A percentile compares a stretch with the other conserved stretches of the same genome.
Evolutionary conservation across 1,140 invertebrate genomes (phyloP).

Genomic region (Drosophila simulans): DNA sequence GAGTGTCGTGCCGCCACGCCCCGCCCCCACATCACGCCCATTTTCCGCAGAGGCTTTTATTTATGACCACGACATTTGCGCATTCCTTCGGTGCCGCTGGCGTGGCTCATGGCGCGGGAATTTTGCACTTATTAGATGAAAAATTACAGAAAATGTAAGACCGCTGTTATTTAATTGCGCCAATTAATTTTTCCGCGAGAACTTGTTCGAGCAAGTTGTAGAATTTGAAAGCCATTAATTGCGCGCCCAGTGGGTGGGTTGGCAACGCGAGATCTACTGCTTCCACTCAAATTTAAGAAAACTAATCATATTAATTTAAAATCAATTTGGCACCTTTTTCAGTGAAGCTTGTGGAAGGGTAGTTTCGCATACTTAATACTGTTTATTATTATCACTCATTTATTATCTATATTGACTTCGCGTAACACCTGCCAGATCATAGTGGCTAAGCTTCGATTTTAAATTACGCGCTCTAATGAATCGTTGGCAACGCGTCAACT

Average conservation of each 20-base stretch:
- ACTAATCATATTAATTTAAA: background rate
- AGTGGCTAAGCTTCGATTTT: background rate
- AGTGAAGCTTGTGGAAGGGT: background rate
- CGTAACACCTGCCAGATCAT: too few relatives aligned
- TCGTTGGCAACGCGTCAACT: background rate
- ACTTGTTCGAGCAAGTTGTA: constrained; percentile 15
- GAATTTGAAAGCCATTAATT: constrained; percentile 36
- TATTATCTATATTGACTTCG: too few relatives aligned
- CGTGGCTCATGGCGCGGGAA: constrained; percentile 43
- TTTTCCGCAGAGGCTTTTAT: constrained; percentile 46
- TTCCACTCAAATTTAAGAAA: background rate
- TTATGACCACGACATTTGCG: constrained; percentile 77
- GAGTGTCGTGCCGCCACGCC: constrained; percentile 2
- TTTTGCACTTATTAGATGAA: constrained; percentile 65
- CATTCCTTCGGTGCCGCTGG: constrained; percentile 54
- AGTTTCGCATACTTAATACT: background rate
- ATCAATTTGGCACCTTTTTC: background rate
- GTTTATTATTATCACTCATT: too few relatives aligned
- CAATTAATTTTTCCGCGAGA: constrained; percentile 55
- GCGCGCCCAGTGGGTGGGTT: constrained; percentile 7
- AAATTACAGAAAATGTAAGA: constrained; percentile 70
- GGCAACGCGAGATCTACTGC: background rate
- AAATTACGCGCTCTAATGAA: background rate
- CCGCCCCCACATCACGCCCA: background rate
- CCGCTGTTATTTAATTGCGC: constrained; percentile 75